These are phyloP conservation scores for Ptyas mucosa DNA, from an alignment of 2,113 vertebrate species.

Conservation along the genomic window DNA sequence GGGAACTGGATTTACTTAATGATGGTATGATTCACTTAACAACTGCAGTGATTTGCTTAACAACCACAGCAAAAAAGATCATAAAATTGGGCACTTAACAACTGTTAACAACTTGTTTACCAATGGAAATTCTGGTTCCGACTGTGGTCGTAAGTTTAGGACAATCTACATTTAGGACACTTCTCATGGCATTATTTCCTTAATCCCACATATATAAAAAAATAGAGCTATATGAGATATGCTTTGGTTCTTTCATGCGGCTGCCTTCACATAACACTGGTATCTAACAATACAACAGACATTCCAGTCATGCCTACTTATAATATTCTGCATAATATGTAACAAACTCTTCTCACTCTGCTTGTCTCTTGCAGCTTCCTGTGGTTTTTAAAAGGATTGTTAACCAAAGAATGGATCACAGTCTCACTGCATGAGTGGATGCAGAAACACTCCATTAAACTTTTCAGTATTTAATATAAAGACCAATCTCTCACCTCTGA, in stretches of 20 bases:
- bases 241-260: slow-evolving; percentile 49
- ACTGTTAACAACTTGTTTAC: background rate
- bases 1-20: background rate
- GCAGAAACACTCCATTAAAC: slow-evolving; percentile 87
- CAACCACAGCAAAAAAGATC: background rate
- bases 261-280: slow-evolving; percentile 67
- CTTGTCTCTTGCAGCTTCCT: slow-evolving; percentile 83
- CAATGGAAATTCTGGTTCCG: background rate
- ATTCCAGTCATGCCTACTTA: slow-evolving; percentile 65
- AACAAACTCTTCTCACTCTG: slow-evolving; percentile 80
- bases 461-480: slow-evolving; percentile 74
- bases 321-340: slow-evolving; percentile 77
- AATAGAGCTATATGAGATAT: slow-evolving; percentile 43
- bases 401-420: slow-evolving; percentile 89
- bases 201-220: slow-evolving; percentile 35
- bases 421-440: slow-evolving; percentile 81
- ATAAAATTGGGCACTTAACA: background rate
- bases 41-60: background rate
- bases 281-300: slow-evolving; percentile 65
- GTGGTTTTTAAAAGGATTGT: slow-evolving; percentile 83
- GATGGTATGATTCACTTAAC: background rate
- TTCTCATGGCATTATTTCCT: slow-evolving; percentile 32
- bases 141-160: background rate
- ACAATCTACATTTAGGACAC: background rate
- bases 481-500: slow-evolving; percentile 87